Evolutionary conservation across 2,113 vertebrate species (phyloP).

Genomic region (Nicator chloris): DNA sequence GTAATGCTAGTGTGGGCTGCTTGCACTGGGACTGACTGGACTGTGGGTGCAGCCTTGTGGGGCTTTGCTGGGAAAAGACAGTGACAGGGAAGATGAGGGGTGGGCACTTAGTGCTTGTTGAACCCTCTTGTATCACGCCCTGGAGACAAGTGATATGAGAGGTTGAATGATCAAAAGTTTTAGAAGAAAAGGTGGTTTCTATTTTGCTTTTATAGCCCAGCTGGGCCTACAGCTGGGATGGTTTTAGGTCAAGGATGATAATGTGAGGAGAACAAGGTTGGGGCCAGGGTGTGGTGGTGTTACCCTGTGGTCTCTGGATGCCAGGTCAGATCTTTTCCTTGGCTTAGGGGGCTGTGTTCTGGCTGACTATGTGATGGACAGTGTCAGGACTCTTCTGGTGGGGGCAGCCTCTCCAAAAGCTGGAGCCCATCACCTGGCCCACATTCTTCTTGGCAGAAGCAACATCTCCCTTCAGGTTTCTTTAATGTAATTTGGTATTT

Average conservation of each 20-base stretch:
- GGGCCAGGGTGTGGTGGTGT: neutral
- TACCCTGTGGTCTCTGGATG: accelerated
- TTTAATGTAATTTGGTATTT: neutral
- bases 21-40: neutral
- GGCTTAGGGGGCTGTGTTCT: neutral
- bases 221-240: neutral
- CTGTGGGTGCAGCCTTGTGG: neutral
- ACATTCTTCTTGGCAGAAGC: neutral
- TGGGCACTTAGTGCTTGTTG: neutral
- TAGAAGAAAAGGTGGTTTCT: neutral
- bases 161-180: neutral
- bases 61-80: neutral
- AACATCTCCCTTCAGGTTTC: neutral
- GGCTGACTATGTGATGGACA: neutral
- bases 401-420: neutral
- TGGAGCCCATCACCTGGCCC: neutral
- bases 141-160: neutral
- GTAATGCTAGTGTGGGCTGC: neutral
- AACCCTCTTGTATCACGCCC: neutral
- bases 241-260: neutral
- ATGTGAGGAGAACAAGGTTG: neutral
- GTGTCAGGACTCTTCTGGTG: neutral
- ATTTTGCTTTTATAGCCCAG: neutral
- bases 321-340: neutral
- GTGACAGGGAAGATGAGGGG: neutral